These are phyloP conservation scores for Falco punctatus DNA, from an alignment of 2,113 vertebrate genomes.

Conservation along the genomic window DNA sequence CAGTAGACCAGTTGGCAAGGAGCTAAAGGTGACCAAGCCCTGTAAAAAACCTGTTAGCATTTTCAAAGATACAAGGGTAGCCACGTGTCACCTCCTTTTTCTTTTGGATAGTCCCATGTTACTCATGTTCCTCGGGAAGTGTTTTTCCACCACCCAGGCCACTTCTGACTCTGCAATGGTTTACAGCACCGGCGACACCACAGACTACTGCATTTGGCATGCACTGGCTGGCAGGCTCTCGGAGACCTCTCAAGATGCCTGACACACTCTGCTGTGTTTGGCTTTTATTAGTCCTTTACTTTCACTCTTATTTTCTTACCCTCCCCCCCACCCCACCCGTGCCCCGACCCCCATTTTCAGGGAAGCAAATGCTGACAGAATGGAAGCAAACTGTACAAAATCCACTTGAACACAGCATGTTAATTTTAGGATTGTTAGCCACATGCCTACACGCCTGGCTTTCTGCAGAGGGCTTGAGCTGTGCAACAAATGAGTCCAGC, in stretches of 20 bases:
- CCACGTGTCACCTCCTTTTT: rapidly evolving
- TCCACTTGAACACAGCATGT: not conserved
- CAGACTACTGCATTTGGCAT: not conserved
- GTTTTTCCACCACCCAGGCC: not conserved
- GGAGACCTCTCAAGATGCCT: not conserved
- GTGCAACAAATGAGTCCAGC: not conserved
- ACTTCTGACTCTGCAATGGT: not conserved
- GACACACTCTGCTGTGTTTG: not conserved
- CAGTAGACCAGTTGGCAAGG: rapidly evolving
- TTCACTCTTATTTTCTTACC: not conserved
- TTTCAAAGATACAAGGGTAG: not conserved
- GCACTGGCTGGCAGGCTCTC: not conserved
- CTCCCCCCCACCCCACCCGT: not conserved
- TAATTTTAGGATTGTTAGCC: constrained; percentile 33
- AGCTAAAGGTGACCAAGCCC: not conserved
- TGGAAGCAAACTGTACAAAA: not conserved
- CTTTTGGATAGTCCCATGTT: not conserved
- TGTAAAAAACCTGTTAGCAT: not conserved
- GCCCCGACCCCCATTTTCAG: not conserved
- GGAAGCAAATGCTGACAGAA: not conserved
- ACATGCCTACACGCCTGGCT: not conserved
- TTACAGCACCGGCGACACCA: not conserved
- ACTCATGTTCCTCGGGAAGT: not conserved
- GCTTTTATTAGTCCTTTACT: not conserved
- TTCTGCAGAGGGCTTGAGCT: not conserved